These are phyloP conservation scores for Trichosurus vulpecula DNA, from an alignment of 2,797 vertebrate genomes.

Conservation along the genomic window DNA sequence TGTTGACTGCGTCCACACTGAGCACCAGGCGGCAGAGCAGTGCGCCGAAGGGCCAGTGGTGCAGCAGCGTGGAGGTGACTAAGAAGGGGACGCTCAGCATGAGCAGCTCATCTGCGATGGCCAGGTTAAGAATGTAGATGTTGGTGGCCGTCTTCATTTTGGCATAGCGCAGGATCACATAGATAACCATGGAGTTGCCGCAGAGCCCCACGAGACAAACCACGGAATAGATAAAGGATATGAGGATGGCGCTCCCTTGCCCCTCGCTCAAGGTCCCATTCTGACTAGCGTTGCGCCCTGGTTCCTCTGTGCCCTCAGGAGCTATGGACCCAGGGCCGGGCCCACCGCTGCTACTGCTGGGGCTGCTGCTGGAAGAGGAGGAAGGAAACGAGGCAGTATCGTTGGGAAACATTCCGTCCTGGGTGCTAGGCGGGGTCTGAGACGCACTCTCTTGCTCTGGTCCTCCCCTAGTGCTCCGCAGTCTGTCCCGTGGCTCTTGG, in stretches of 20 bases:
- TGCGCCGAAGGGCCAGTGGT: slow-evolving; percentile 93
- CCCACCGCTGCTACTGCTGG: slow-evolving; percentile 73
- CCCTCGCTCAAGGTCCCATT: slow-evolving; percentile 89
- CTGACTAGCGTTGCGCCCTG: slow-evolving; percentile 84
- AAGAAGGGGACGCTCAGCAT: slow-evolving; percentile 96
- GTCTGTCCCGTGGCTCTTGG: slow-evolving; percentile 56
- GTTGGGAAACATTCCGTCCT: slow-evolving; percentile 82
- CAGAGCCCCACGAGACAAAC: slow-evolving; percentile 93
- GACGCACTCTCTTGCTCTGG: not conserved
- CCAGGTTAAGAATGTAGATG: slow-evolving; percentile 94
- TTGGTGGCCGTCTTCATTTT: slow-evolving; percentile 96
- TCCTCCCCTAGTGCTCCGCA: slow-evolving; percentile 23
- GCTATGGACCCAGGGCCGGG: slow-evolving; percentile 69
- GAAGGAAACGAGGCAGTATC: slow-evolving; percentile 81
- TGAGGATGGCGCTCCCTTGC: slow-evolving; percentile 92
- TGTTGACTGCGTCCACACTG: slow-evolving; percentile 94
- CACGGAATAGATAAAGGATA: slow-evolving; percentile 94
- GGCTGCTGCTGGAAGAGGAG: slow-evolving; percentile 73
- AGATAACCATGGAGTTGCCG: slow-evolving; percentile 95
- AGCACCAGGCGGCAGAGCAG: slow-evolving; percentile 92
- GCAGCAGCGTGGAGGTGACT: slow-evolving; percentile 92
- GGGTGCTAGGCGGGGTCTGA: not conserved
- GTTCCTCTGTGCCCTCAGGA: slow-evolving; percentile 83
- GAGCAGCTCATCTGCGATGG: slow-evolving; percentile 92
- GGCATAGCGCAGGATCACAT: slow-evolving; percentile 93